Conservation (phyloP, 1,140 invertebrate species). For the Cotesia glomerata region DNA sequence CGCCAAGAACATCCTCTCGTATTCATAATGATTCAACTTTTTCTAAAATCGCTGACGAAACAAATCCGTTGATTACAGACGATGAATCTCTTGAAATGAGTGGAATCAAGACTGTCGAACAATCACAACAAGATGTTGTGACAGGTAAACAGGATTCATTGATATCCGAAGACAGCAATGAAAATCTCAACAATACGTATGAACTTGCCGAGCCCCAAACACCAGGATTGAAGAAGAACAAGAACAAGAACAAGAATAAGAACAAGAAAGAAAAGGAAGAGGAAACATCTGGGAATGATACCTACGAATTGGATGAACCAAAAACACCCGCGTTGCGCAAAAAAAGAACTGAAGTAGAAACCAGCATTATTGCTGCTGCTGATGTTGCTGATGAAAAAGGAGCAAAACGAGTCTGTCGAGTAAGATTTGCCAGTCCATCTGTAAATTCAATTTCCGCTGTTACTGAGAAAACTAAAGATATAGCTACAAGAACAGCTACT, state of each 20-base stretch:
- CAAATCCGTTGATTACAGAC: conserved; percentile 37
- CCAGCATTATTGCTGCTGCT: conserved; percentile 10
- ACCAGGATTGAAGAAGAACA: conserved; percentile 14
- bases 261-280: not conserved
- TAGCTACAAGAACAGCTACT: conserved; percentile 27
- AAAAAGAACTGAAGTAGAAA: conserved; percentile 22
- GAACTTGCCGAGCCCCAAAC: conserved; percentile 27
- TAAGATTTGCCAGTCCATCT: conserved; percentile 39
- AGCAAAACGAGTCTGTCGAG: conserved; percentile 37
- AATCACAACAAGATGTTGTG: conserved; percentile 9
- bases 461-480: not conserved
- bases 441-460: not conserved
- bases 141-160: not conserved
- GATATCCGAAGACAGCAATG: not conserved
- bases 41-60: conserved; percentile 35
- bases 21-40: not conserved
- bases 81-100: conserved; percentile 32
- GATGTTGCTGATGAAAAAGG: conserved; percentile 13
- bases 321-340: conserved; percentile 37
- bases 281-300: conserved; percentile 12
- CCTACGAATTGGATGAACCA: conserved; percentile 45
- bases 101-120: conserved; percentile 28
- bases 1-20: conserved; percentile 7
- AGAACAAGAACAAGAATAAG: not conserved
- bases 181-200: conserved; percentile 35